These are phyloP conservation scores for Drosophila varians DNA, from an alignment of 1,140 invertebrate species.

Conservation along the genomic window DNA sequence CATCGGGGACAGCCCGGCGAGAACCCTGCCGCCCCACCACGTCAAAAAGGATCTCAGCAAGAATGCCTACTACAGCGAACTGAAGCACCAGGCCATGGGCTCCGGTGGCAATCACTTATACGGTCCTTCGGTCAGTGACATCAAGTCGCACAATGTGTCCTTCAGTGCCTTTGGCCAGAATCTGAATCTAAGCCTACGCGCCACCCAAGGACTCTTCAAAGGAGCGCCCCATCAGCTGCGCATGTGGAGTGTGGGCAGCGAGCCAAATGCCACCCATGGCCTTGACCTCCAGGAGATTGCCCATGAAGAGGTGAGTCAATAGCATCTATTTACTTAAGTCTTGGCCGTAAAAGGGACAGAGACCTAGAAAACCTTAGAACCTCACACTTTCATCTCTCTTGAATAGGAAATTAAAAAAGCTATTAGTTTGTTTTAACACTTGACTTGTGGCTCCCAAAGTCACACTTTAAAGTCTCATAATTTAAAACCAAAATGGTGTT, in stretches of 20 bases:
- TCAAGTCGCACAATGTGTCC: slow-evolving; percentile 87
- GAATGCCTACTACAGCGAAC: slow-evolving; percentile 79
- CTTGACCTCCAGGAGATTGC: slow-evolving; percentile 90
- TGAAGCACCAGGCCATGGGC: slow-evolving; percentile 54
- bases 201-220: slow-evolving; percentile 89
- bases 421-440: not conserved
- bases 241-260: slow-evolving; percentile 89
- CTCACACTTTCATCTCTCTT: too few species aligned
- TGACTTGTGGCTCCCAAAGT: too few species aligned
- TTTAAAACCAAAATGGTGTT: not conserved
- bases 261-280: slow-evolving; percentile 89
- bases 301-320: slow-evolving; percentile 74
- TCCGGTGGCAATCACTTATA: slow-evolving; percentile 41
- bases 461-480: too few species aligned
- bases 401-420: not conserved
- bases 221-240: slow-evolving; percentile 87
- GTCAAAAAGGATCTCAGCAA: slow-evolving; percentile 83
- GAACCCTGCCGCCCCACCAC: slow-evolving; percentile 58
- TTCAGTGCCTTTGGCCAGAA: slow-evolving; percentile 91
- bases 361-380: too few species aligned
- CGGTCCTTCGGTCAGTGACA: slow-evolving; percentile 74
- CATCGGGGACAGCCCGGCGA: slow-evolving; percentile 37
- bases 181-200: slow-evolving; percentile 89
- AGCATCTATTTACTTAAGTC: too few species aligned
- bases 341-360: too few species aligned